A percentile compares a stretch with the other conserved stretches of the same genome.
phyloP scores from a whole-genome alignment of 2,888 invertebrate genomes.

The Calephelis perditalis region DNA sequence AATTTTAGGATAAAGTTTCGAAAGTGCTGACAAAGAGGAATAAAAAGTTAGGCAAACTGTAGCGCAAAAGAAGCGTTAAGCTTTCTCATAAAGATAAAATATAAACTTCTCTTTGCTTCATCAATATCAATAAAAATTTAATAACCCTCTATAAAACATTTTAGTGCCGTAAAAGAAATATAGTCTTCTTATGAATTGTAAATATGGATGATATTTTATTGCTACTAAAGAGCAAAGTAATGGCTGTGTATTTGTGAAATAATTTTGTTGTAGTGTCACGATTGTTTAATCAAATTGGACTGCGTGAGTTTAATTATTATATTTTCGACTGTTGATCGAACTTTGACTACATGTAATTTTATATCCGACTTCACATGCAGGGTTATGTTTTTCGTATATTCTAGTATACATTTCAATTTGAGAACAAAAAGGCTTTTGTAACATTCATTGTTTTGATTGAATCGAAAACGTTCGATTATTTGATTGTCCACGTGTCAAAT shows the following conservation, averaged over 20 bases:
- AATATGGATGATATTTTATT: constrained; percentile 27
- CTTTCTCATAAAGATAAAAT: constrained; percentile 13
- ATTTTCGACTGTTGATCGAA: no score
- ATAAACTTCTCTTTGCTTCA: constrained; percentile 12
- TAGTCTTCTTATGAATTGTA: constrained; percentile 28
- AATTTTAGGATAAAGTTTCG: not conserved
- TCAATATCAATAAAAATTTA: constrained; percentile 13
- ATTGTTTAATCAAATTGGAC: not conserved
- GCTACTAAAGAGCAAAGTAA: not conserved
- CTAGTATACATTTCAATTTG: no score
- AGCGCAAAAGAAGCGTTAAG: constrained; percentile 6
- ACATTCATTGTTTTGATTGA: no score
- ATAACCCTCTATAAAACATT: constrained; percentile 20
- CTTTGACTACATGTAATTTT: no score
- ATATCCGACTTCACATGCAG: no score
- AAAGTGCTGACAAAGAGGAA: not conserved
- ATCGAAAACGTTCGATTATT: no score
- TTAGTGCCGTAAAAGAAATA: constrained; percentile 25
- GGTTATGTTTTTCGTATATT: no score
- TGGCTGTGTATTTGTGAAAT: not conserved
- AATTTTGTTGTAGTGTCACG: not conserved
- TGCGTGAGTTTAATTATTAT: no score
- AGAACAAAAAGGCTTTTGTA: no score
- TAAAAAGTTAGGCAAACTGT: constrained; percentile 1
- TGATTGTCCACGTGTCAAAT: no score